These are phyloP conservation scores for Centrocercus urophasianus DNA, from an alignment of 2,113 vertebrate genomes.

Conservation along the genomic window DNA sequence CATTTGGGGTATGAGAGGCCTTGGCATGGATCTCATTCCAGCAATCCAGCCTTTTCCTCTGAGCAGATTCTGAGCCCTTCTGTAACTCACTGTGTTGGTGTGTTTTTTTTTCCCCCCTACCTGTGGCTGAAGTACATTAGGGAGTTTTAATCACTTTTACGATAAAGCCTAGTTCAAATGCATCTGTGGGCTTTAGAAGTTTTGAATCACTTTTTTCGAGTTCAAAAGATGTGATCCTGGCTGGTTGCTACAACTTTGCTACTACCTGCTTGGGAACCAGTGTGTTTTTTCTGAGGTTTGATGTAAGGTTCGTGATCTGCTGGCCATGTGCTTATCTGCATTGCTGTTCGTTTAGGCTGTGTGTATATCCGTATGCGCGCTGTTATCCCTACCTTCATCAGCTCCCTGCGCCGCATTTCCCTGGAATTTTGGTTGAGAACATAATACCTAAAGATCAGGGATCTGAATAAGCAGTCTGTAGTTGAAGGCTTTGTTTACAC, in stretches of 20 bases:
- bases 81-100: background rate
- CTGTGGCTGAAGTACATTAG: background rate
- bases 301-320: background rate
- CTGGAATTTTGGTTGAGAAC: background rate
- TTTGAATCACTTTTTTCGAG: background rate
- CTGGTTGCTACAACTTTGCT: background rate
- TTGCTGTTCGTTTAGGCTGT: background rate
- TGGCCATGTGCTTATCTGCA: background rate
- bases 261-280: background rate
- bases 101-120: background rate
- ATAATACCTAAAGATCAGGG: background rate
- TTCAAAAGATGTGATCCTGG: background rate
- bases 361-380: background rate
- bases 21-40: background rate
- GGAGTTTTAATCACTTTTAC: conserved; percentile 3
- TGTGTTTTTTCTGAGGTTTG: background rate
- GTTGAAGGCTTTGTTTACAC: background rate
- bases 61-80: background rate
- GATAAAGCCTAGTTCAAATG: background rate
- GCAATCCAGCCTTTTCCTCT: background rate
- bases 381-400: background rate
- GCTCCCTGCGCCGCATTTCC: background rate
- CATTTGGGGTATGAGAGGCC: background rate
- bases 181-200: background rate
- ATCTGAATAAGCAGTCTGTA: background rate